These are phyloP conservation scores for Polypedilum pembai DNA, from an alignment of 1,140 invertebrate species.

Conservation along the genomic window DNA sequence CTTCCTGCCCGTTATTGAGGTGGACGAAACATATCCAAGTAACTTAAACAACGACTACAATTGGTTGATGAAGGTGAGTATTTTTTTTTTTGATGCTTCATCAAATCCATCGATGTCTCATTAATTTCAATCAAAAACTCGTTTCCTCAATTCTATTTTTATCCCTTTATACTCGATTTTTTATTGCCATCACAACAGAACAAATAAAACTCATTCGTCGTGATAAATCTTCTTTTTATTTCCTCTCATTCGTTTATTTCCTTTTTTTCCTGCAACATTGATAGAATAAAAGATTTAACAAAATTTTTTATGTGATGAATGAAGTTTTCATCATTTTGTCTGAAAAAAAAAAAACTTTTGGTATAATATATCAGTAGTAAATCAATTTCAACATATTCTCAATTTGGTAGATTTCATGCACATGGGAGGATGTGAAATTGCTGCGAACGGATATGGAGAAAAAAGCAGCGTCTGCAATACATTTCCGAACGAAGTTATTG, in stretches of 20 bases:
- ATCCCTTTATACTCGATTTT: not conserved
- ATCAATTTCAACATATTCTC: not conserved
- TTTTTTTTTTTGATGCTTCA: not conserved
- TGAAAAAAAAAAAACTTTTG: no score
- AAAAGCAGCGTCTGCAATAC: constrained; percentile 54
- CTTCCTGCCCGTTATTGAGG: constrained; percentile 89
- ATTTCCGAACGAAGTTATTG: constrained; percentile 80
- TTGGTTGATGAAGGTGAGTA: constrained; percentile 78
- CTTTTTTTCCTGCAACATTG: no score
- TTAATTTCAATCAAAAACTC: constrained; percentile 19
- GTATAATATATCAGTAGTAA: not conserved
- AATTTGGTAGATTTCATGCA: constrained; percentile 52
- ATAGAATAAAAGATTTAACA: no score
- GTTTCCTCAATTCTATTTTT: not conserved
- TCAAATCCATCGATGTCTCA: not conserved
- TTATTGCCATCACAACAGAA: not conserved
- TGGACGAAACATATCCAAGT: constrained; percentile 92
- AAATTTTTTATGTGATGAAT: no score
- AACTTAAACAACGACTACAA: constrained; percentile 89
- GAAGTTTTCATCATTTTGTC: no score
- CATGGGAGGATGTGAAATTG: constrained; percentile 91
- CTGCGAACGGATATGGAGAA: constrained; percentile 88
- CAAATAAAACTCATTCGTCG: no score
- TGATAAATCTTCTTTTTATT: no score
- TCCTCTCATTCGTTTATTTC: no score